phyloP scores from a whole-genome alignment of 2,113 vertebrate genomes.

The Eurypyga helias region DNA sequence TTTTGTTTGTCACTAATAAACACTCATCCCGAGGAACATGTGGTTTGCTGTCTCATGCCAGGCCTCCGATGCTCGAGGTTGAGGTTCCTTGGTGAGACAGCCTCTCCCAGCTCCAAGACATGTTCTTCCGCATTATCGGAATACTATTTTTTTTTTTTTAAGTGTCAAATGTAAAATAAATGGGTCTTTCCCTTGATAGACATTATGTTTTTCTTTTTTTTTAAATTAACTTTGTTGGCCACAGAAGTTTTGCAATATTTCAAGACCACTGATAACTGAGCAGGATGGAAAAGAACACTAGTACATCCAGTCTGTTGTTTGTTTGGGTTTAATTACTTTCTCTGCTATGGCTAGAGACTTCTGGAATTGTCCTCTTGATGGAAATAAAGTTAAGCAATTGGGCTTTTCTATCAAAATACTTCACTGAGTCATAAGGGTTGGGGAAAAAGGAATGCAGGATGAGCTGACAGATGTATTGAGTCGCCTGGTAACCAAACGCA shows the following conservation, averaged over 20 bases:
- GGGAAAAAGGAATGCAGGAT: background rate
- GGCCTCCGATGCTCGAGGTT: background rate
- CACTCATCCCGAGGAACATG: conserved; percentile 14
- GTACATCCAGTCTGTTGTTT: background rate
- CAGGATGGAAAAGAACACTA: conserved; percentile 43
- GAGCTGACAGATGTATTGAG: background rate
- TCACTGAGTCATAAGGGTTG: background rate
- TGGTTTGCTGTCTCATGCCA: conserved; percentile 42
- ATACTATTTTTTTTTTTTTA: conserved; percentile 10
- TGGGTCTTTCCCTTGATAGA: background rate
- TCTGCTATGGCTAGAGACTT: conserved; percentile 6
- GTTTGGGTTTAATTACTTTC: conserved; percentile 13
- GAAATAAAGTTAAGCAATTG: conserved; percentile 18
- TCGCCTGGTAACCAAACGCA: background rate
- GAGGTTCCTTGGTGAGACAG: conserved; percentile 58
- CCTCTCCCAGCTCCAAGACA: conserved; percentile 8
- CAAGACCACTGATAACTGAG: conserved; percentile 28
- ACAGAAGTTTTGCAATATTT: conserved; percentile 29
- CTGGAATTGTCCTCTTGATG: conserved; percentile 19
- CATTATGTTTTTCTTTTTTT: background rate
- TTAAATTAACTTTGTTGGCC: background rate
- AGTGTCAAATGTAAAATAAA: conserved; percentile 16
- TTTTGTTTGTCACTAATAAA: conserved; percentile 63
- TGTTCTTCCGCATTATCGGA: conserved; percentile 33
- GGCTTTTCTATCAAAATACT: conserved; percentile 16